Base-by-base conservation (phyloP, 1,140 invertebrate species). In the Plectrocnemia conspersa region DNA sequence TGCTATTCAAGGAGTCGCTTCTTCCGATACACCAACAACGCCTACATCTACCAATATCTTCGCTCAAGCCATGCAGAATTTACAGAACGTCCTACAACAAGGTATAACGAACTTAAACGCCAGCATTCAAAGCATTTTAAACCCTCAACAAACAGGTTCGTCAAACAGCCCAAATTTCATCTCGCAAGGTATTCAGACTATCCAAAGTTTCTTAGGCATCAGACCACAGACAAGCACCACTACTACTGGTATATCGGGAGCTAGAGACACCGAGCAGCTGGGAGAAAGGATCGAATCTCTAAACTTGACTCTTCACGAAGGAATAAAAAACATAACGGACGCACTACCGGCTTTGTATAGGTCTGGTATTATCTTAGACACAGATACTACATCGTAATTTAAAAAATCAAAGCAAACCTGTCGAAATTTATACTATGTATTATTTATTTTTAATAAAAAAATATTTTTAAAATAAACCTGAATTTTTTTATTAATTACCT, bases 61-160 rank as follows among this genome's bases (percentile, higher is more conserved):
- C 2, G 46, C 46, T 25, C 56, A 54, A 29, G 24, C 40, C 4
- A 47, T 61, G 10, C 55, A 61, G 23, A 54, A 38, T 49, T 42
- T 58, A 4, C 46, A 52, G 21, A 32, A 32, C 16, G 46, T 36
- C 2, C 16, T 61, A 4, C 38, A 50, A 13, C 15, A 48, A 4
- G 47, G 59, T 40, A 32, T 61, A 9, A 33, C 50, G 15, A 54
- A 27, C 11, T 23, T 61, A 11, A 61, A 58, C 24, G 25, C 47
- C 19, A 58, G 55, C 21, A 33, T 61, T 22, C 59, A 58, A 33
- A 52, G 48, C 29, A 54, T 58, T 15, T 27, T 61, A 9, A 58
- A 29, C 10, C 55, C 59, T 7, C 32, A 22, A 22, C 33, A 10
- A 27, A 38, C 21, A 3, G n/a, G 1, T 27, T 21, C 41, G 19